Base-by-base conservation (phyloP, 2,888 invertebrate genomes). In the Antheraea assamensis region DNA sequence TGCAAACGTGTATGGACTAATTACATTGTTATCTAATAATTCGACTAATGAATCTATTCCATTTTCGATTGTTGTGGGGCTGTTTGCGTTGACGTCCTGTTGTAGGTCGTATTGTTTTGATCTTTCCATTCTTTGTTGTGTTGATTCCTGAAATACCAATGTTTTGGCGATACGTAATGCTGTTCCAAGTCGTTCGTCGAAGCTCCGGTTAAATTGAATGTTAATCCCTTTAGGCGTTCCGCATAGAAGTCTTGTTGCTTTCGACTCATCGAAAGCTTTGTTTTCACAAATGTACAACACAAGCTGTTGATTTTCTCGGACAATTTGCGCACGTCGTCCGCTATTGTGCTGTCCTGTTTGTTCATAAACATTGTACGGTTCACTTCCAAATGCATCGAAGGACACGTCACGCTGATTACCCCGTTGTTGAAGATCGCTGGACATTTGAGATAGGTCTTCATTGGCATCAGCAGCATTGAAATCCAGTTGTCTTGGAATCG, bases 241-340 rank as follows among this genome's bases (percentile, higher is more conserved):
- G 74, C 75, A 74, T 73, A 74, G 35, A 30, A 73, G 21, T 72
- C 72, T 42, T 70, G 70, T 70, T 31, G 75, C 75, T 71, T 75
- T 72, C 55, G 42, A 66, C 58, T 75, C 75, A 30, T 74, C 66
- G 55, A 75, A 75, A 75, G 72, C 75, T 27, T 61, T 24, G 75
- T 72, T 75, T 58, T 75, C 30, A 49, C 73, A 75, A 30, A 72
- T 13, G 42, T 55, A 15, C 42, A 75, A 72, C 52, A 75, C 70
- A 66, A 74, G 68, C 3, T 70, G 15, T 15, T 68, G 13, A 30
- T 74, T 74, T 72, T 72, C 55, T 74, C 27, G 31, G 27, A 52
- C 52, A 61, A 61, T 24, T 17, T 24, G 24, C 17, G 27, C 27
- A 61, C 61, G 61, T 61, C 61, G 24, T 61, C 24, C 10, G 24